A percentile compares a stretch with the other conserved stretches of the same genome.
Evolutionary conservation across 2,113 vertebrate genomes (phyloP).

Genomic region (Dipodomys ordii): DNA sequence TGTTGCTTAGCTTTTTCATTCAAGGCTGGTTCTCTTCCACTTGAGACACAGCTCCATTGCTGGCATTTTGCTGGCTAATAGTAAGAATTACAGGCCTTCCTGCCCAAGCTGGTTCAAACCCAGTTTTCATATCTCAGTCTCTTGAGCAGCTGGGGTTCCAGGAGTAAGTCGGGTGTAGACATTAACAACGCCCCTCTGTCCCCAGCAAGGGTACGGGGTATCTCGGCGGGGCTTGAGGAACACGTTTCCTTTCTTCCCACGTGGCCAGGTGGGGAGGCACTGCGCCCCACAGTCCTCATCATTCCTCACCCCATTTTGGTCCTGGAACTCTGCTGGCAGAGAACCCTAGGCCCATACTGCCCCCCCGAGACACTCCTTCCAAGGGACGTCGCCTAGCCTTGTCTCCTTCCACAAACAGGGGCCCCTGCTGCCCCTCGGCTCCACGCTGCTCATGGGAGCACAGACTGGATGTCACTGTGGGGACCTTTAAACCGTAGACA

Average conservation of each 20-base stretch:
- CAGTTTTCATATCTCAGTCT: neutral
- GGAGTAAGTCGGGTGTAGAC: neutral
- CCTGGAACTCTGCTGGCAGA: too few species aligned
- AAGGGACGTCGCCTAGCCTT: neutral
- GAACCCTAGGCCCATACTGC: neutral
- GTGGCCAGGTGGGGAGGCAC: neutral
- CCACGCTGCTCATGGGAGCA: neutral
- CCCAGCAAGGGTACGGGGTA: constrained; percentile 41
- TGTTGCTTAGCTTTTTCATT: too few species aligned
- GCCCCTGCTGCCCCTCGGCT: too few species aligned
- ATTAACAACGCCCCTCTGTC: constrained; percentile 21
- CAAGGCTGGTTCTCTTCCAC: too few species aligned
- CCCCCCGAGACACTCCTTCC: neutral
- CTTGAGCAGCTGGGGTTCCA: neutral
- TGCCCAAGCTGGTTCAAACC: too few species aligned
- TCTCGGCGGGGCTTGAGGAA: neutral
- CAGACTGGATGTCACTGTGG: neutral
- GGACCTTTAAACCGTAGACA: constrained; percentile 10
- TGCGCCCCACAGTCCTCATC: fast-evolving
- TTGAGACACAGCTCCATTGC: too few species aligned
- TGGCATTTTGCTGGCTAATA: too few species aligned
- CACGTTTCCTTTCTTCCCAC: neutral
- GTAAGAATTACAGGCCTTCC: neutral
- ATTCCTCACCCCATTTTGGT: too few species aligned
- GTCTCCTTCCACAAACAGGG: too few species aligned